Conservation (phyloP, 2,113 vertebrate genomes). For the Patagioenas fasciata region DNA sequence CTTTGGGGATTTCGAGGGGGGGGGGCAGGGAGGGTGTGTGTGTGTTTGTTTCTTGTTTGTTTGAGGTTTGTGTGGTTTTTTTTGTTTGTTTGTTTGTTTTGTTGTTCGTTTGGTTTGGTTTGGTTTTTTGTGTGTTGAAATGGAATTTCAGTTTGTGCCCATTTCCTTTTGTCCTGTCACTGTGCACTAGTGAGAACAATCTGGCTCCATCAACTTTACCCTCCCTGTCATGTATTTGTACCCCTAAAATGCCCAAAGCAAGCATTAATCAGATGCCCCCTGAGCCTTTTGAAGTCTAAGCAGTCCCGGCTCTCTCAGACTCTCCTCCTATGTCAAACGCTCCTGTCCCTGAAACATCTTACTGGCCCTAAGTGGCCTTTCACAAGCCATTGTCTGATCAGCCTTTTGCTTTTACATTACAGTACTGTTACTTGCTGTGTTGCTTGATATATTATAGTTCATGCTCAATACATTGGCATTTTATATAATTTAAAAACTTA, state of each 20-base stretch:
- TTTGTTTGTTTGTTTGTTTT: too few species aligned
- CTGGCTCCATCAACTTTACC: not conserved
- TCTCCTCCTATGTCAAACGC: not conserved
- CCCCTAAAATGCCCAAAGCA: not conserved
- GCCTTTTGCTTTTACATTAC: not conserved
- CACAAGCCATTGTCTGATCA: not conserved
- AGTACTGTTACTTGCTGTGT: not conserved
- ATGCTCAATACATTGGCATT: not conserved
- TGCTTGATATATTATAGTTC: not conserved
- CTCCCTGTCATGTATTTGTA: not conserved
- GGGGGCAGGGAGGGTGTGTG: too few species aligned
- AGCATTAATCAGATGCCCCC: not conserved
- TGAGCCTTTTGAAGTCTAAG: not conserved
- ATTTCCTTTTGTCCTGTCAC: not conserved
- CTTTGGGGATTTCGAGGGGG: too few species aligned
- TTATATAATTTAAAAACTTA: not conserved
- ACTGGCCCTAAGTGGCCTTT: not conserved
- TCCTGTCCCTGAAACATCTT: not conserved
- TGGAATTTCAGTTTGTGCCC: not conserved
- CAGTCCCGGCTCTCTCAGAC: not conserved
- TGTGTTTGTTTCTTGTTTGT: too few species aligned
- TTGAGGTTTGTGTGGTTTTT: too few species aligned
- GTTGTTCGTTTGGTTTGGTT: too few species aligned
- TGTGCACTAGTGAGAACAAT: not conserved
- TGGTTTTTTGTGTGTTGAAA: not conserved